Conservation (phyloP, 2,113 vertebrate species). For the Myiagra hebetior region DNA sequence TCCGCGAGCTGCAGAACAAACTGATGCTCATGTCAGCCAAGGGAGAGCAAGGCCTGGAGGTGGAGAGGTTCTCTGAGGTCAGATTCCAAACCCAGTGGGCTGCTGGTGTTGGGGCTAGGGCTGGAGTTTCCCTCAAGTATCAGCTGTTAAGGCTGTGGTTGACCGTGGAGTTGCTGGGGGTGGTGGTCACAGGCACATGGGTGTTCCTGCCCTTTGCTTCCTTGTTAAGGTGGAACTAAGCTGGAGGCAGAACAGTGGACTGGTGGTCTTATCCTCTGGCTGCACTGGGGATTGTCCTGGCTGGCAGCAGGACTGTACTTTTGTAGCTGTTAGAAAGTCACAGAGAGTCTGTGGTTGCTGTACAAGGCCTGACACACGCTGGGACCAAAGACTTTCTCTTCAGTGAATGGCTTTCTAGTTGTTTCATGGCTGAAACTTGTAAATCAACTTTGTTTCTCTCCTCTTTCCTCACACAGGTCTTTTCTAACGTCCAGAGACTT, state of each 20-base stretch:
- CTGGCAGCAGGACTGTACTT: neutral
- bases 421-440: neutral
- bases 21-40: slow-evolving; percentile 97
- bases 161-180: neutral
- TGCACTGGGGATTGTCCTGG: neutral
- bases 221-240: neutral
- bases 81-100: neutral
- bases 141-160: neutral
- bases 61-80: slow-evolving; percentile 91
- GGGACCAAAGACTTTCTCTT: neutral
- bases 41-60: slow-evolving; percentile 86
- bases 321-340: neutral
- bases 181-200: neutral
- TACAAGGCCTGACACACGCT: neutral
- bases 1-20: slow-evolving; percentile 91
- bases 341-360: neutral
- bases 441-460: neutral
- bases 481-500: slow-evolving; percentile 85
- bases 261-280: neutral
- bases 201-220: neutral
- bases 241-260: neutral
- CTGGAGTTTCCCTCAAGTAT: neutral
- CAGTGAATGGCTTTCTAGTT: neutral
- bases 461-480: slow-evolving; percentile 73
- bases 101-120: neutral